Evolutionary conservation across 2,797 vertebrate species (phyloP).

Genomic region (Gambelia wislizenii): DNA sequence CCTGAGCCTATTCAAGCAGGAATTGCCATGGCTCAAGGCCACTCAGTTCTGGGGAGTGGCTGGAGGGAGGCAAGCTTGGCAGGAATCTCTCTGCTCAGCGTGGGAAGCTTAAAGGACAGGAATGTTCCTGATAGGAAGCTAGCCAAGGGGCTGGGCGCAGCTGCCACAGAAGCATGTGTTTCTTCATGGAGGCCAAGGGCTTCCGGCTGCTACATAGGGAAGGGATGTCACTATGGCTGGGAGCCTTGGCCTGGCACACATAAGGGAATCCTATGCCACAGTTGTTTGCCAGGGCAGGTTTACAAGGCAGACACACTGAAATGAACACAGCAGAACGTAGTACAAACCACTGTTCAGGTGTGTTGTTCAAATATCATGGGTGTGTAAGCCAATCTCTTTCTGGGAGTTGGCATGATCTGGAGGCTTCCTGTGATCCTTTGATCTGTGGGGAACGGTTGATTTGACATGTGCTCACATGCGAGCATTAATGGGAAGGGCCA

Average conservation of each 20-base stretch:
- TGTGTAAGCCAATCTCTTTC: background rate
- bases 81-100: background rate
- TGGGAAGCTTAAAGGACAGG: slow-evolving; percentile 27
- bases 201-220: background rate
- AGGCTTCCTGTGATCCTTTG: background rate
- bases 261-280: background rate
- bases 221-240: slow-evolving; percentile 27
- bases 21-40: slow-evolving; percentile 26
- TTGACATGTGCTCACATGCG: background rate
- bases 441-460: background rate
- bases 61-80: slow-evolving; percentile 26
- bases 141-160: slow-evolving; percentile 40
- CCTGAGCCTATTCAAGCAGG: background rate
- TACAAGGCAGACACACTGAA: slow-evolving; percentile 1
- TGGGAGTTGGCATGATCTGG: background rate
- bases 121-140: slow-evolving; percentile 41
- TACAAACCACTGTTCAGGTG: background rate
- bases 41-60: slow-evolving; percentile 26
- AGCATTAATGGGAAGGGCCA: background rate
- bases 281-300: slow-evolving; percentile 12
- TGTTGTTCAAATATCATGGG: background rate
- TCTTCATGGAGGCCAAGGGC: slow-evolving; percentile 20
- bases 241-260: slow-evolving; percentile 17
- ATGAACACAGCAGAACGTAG: background rate
- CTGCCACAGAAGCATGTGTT: slow-evolving; percentile 22